Evolutionary conservation across 1,140 invertebrate species (phyloP).

Genomic region (Archegozetes longisetosus): DNA sequence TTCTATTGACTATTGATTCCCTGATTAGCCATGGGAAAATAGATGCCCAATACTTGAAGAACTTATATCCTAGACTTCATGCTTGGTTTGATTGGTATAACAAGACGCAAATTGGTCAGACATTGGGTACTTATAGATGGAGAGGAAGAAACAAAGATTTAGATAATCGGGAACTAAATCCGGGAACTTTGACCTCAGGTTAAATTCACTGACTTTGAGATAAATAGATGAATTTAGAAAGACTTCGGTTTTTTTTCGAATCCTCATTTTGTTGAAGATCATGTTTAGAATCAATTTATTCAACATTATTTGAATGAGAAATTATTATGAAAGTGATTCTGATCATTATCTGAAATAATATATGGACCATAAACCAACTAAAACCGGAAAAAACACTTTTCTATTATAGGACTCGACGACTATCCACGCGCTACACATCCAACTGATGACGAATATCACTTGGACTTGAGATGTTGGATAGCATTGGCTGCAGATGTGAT

Average conservation of each 20-base stretch:
- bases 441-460: slow-evolving; percentile 36
- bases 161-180: slow-evolving; percentile 70
- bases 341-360: too few relatives aligned
- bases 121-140: slow-evolving; percentile 52
- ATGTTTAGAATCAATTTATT: too few relatives aligned
- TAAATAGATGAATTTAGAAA: too few relatives aligned
- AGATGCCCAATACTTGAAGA: slow-evolving; percentile 31
- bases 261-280: too few relatives aligned
- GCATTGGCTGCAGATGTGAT: slow-evolving; percentile 67
- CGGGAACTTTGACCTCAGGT: slow-evolving; percentile 90
- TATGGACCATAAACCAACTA: too few relatives aligned
- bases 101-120: slow-evolving; percentile 62
- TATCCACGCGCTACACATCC: slow-evolving; percentile 95
- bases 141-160: slow-evolving; percentile 24
- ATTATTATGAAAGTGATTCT: too few relatives aligned
- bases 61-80: slow-evolving; percentile 45
- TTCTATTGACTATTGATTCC: slow-evolving; percentile 64
- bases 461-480: slow-evolving; percentile 96
- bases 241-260: too few relatives aligned
- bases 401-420: too few relatives aligned
- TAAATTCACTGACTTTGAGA: too few relatives aligned
- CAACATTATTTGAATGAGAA: too few relatives aligned
- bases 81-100: slow-evolving; percentile 94
- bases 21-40: slow-evolving; percentile 45
- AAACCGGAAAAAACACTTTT: too few relatives aligned